Percentiles rank a stretch among this genome's conserved stretches.
Conservation (phyloP, 2,797 vertebrate species). For the Varecia variegata region DNA sequence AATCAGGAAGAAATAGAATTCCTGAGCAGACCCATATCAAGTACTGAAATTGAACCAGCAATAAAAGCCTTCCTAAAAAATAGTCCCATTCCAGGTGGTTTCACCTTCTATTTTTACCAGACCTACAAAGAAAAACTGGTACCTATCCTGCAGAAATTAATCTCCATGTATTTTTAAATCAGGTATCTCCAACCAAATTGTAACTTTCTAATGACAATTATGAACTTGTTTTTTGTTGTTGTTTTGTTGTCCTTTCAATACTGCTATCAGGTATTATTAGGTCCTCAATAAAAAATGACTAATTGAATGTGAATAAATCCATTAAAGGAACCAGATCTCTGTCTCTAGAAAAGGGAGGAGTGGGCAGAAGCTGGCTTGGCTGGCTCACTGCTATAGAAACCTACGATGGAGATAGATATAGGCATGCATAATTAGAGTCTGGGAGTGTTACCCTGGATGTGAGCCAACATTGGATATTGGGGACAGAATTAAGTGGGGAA, state of each 20-base stretch:
- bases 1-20: no score
- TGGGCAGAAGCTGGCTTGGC: background rate
- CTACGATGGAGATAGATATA: background rate
- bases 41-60: no score
- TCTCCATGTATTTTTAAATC: background rate
- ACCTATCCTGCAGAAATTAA: background rate
- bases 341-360: fast-evolving
- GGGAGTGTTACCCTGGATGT: background rate
- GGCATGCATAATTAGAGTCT: no score
- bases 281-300: background rate
- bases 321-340: background rate
- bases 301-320: background rate
- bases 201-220: background rate
- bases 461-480: background rate
- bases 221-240: background rate
- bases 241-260: background rate
- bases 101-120: no score
- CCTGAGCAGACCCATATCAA: no score
- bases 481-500: background rate
- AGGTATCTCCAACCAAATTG: background rate
- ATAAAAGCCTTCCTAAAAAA: no score
- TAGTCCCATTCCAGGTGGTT: no score
- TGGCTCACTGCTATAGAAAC: background rate
- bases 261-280: background rate
- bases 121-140: no score